These are phyloP conservation scores for Elgonia sp. DNA, from an alignment of 2,888 invertebrate genomes.

Conservation along the genomic window DNA sequence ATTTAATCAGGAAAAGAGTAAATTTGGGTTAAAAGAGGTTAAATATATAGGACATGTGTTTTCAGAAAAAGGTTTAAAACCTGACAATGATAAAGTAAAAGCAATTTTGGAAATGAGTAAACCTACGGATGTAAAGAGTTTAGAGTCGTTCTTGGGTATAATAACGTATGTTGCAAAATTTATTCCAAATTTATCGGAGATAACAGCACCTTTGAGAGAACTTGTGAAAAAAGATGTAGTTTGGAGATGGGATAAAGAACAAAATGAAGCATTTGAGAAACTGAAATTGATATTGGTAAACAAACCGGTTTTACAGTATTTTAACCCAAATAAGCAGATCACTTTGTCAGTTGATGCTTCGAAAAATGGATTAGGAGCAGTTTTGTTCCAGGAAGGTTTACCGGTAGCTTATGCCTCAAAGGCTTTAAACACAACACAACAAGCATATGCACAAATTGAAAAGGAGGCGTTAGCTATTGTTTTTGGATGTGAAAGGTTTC, in stretches of 20 bases:
- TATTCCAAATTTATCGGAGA: not conserved
- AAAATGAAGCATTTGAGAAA: not conserved
- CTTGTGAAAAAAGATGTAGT: not conserved
- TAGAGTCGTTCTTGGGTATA: not conserved
- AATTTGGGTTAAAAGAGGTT: slow-evolving; percentile 63
- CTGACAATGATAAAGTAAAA: slow-evolving; percentile 58
- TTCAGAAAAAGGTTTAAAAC: slow-evolving; percentile 30
- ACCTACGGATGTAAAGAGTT: not conserved
- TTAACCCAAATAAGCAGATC: slow-evolving; percentile 45
- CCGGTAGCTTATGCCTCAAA: slow-evolving; percentile 81
- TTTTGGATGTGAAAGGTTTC: slow-evolving; percentile 75
- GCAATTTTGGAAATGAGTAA: slow-evolving; percentile 55
- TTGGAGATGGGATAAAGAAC: not conserved
- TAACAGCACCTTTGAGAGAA: not conserved
- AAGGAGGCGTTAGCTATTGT: slow-evolving; percentile 74
- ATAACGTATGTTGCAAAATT: slow-evolving; percentile 1
- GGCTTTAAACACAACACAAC: slow-evolving; percentile 63
- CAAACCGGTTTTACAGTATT: slow-evolving; percentile 65
- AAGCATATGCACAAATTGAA: slow-evolving; percentile 73
- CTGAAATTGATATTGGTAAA: not conserved
- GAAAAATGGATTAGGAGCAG: slow-evolving; percentile 65
- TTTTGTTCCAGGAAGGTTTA: slow-evolving; percentile 78
- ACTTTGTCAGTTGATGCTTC: slow-evolving; percentile 53
- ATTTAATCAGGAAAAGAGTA: not conserved
- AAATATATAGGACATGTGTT: slow-evolving; percentile 55